Evolutionary conservation across 1,140 invertebrate genomes (phyloP).

Genomic region (Gryon sp.): DNA sequence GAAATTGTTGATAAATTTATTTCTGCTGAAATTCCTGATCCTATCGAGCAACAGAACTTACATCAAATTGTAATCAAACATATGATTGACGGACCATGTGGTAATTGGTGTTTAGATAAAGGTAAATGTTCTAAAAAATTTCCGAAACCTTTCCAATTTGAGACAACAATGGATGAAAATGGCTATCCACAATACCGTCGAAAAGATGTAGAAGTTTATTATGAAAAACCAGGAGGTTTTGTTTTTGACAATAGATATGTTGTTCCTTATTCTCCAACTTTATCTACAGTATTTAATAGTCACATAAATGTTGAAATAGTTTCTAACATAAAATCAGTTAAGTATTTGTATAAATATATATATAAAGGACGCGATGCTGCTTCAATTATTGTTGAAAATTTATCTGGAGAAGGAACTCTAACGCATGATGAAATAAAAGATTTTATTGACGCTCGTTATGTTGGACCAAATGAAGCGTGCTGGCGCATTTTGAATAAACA

Average conservation of each 20-base stretch:
- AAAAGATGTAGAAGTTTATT: neutral
- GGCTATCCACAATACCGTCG: conserved; percentile 36
- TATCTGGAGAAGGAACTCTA: neutral
- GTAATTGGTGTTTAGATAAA: conserved; percentile 34
- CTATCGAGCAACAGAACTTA: conserved; percentile 36
- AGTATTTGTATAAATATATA: no score
- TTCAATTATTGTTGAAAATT: no score
- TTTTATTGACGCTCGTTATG: conserved; percentile 3
- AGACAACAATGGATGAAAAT: conserved; percentile 45
- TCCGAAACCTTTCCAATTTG: conserved; percentile 23
- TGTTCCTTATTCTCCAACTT: conserved; percentile 22
- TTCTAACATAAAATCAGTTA: no score
- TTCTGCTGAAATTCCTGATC: conserved; percentile 77
- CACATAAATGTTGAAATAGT: no score
- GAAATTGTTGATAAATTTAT: conserved; percentile 70
- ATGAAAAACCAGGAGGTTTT: neutral
- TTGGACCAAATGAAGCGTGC: neutral
- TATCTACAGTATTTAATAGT: conserved; percentile 18
- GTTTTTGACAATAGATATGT: conserved; percentile 1
- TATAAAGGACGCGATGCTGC: no score
- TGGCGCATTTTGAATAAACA: neutral
- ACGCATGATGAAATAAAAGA: conserved; percentile 1
- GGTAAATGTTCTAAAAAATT: conserved; percentile 44
- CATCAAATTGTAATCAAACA: conserved; percentile 51
- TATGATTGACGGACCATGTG: conserved; percentile 53